Base-by-base conservation (phyloP, 1,140 invertebrate species). In the Cyphomyrmex costatus region DNA sequence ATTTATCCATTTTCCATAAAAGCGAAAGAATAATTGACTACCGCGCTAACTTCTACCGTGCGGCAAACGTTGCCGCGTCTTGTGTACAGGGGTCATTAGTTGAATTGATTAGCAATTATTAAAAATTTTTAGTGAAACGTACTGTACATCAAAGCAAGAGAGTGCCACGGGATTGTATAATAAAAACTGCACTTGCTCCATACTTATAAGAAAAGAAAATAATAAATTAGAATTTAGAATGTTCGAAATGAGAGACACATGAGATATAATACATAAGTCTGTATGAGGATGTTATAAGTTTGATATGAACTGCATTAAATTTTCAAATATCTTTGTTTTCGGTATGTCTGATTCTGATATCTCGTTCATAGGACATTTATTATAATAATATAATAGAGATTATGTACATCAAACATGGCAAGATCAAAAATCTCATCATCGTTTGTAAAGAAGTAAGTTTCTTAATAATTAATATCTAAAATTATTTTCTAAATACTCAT, bases 221-320 rank as follows among this genome's bases (percentile, higher is more conserved):
- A 30, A 86, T 86, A 77, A 49, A 60, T 46, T 74, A 80, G 76
- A 74, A 83, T 82, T 33, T 8, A 77, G 42, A 68, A 6, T 65
- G 27, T 71, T 30, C 3, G n/a, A 24, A 21, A 77, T 74, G 36
- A 71, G 78, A 87, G 56, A 76, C 33, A 21, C 14, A 85, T 56
- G 19, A 79, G 58, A 70, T 70, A 86, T 61, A 70, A 61, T 30
- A 63, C 58, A 70, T 68, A 63, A 21, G 30, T 83, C 30, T 88
- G 71, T 88, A 78, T 82, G n/a, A 33, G 4, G 24, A 68, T 90
- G 42, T 78, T 73, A 87, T 61, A 27, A 68, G 6, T 79, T 79
- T 84, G 60, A 86, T 79, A 73, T 60, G 5, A 71, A 77, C 66
- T 77, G 33, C 60, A 83, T 86, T 65, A 77, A 86, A 76, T 49